Evolutionary conservation across 1,140 invertebrate genomes (phyloP).

Genomic region (Pectinophora gossypiella): DNA sequence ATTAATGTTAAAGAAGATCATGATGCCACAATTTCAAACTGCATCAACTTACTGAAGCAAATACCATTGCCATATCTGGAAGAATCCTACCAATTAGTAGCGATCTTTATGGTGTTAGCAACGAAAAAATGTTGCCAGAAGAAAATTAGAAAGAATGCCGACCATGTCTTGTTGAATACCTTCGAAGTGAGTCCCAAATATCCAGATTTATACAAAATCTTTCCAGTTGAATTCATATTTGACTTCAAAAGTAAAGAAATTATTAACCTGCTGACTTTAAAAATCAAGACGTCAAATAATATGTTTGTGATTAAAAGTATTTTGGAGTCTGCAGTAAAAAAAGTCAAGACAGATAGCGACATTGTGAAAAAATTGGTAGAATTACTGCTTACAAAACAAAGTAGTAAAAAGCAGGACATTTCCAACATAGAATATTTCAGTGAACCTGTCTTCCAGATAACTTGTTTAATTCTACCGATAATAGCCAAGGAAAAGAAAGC

Average conservation of each 20-base stretch:
- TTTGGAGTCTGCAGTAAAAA: constrained; percentile 53
- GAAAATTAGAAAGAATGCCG: constrained; percentile 42
- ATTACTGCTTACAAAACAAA: constrained; percentile 43
- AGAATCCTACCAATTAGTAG: constrained; percentile 52
- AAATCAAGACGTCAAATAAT: constrained; percentile 45
- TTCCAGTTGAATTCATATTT: constrained; percentile 48
- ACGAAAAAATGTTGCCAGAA: constrained; percentile 50
- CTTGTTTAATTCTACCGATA: constrained; percentile 49
- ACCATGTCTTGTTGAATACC: constrained; percentile 40
- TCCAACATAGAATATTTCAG: constrained; percentile 44
- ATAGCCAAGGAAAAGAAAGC: constrained; percentile 58
- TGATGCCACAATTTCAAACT: constrained; percentile 25
- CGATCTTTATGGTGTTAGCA: constrained; percentile 46
- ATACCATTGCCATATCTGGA: constrained; percentile 51
- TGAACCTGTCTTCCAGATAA: constrained; percentile 56
- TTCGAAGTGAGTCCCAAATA: constrained; percentile 53
- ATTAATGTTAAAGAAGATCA: constrained; percentile 26
- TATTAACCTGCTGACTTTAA: constrained; percentile 46
- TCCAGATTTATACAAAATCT: constrained; percentile 58
- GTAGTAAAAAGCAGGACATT: constrained; percentile 17
- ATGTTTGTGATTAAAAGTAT: constrained; percentile 42
- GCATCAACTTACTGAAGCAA: constrained; percentile 40
- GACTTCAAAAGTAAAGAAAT: constrained; percentile 40
- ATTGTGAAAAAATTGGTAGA: constrained; percentile 49
- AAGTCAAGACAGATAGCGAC: constrained; percentile 52